Evolutionary conservation across 2,797 vertebrate species (phyloP).

Genomic region (Lagocephalus sceleratus): DNA sequence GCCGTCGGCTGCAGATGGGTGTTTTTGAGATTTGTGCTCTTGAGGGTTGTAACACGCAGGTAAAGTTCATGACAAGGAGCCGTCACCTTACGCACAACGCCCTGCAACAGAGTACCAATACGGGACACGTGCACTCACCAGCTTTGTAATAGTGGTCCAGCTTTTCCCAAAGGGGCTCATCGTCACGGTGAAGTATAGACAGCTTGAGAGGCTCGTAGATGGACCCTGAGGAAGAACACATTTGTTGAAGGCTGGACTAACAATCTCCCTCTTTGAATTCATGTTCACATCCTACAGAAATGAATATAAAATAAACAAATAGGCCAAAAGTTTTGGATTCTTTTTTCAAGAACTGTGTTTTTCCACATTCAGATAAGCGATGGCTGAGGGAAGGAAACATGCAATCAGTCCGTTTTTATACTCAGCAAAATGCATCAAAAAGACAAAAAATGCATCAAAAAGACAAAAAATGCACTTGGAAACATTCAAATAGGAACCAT

Average conservation of each 20-base stretch:
- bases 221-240: slow-evolving; percentile 77
- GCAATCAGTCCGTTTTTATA: slow-evolving; percentile 29
- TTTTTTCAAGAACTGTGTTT: too few species aligned
- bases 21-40: too few species aligned
- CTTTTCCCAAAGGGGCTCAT: slow-evolving; percentile 89
- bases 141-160: slow-evolving; percentile 90
- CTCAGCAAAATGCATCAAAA: slow-evolving; percentile 46
- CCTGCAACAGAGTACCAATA: not conserved
- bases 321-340: slow-evolving; percentile 1
- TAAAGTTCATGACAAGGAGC: too few species aligned
- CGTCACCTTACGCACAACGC: slow-evolving; percentile 1
- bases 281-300: not conserved
- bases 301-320: not conserved
- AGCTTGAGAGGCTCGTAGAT: slow-evolving; percentile 97
- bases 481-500: slow-evolving; percentile 44
- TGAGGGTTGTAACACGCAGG: too few species aligned
- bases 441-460: slow-evolving; percentile 35
- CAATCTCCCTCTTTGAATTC: not conserved
- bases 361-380: too few species aligned
- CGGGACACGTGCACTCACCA: slow-evolving; percentile 73
- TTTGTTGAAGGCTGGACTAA: slow-evolving; percentile 1
- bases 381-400: slow-evolving; percentile 15
- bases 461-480: slow-evolving; percentile 35
- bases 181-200: slow-evolving; percentile 81
- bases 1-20: too few species aligned